Conservation (phyloP, 2,888 invertebrate species). For the Meganola albula region DNA sequence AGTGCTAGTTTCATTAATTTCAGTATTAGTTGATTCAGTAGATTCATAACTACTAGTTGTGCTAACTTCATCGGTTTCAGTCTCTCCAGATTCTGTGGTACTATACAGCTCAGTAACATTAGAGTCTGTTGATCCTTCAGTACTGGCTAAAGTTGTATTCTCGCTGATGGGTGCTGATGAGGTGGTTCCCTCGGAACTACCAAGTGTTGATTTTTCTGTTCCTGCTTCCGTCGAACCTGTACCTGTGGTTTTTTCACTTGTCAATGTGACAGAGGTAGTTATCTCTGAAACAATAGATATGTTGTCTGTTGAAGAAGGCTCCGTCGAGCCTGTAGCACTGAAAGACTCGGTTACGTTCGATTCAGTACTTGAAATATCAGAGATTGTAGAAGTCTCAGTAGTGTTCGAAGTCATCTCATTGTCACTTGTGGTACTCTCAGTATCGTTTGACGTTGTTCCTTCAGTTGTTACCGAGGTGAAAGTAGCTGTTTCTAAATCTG, state of each 20-base stretch:
- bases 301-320: constrained; percentile 2
- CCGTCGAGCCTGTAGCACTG: constrained; percentile 2
- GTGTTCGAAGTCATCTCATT: too few species aligned
- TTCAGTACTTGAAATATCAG: constrained; percentile 1
- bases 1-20: too few species aligned
- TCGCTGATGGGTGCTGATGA: too few species aligned
- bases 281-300: constrained; percentile 15
- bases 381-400: too few species aligned
- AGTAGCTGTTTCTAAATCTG: too few species aligned
- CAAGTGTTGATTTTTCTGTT: too few species aligned
- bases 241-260: constrained; percentile 11
- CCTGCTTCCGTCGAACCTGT: constrained; percentile 6
- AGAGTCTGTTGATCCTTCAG: constrained; percentile 11
- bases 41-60: constrained; percentile 1
- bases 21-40: constrained; percentile 2
- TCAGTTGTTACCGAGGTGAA: too few species aligned
- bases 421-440: too few species aligned
- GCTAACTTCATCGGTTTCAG: constrained; percentile 5
- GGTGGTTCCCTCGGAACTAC: too few species aligned
- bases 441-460: too few species aligned
- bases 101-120: not conserved
- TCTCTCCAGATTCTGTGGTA: constrained; percentile 4
- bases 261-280: constrained; percentile 14
- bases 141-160: too few species aligned
- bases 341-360: constrained; percentile 5